Evolutionary conservation across 2,113 vertebrate species (phyloP).

Genomic region (Neotoma lepida): DNA sequence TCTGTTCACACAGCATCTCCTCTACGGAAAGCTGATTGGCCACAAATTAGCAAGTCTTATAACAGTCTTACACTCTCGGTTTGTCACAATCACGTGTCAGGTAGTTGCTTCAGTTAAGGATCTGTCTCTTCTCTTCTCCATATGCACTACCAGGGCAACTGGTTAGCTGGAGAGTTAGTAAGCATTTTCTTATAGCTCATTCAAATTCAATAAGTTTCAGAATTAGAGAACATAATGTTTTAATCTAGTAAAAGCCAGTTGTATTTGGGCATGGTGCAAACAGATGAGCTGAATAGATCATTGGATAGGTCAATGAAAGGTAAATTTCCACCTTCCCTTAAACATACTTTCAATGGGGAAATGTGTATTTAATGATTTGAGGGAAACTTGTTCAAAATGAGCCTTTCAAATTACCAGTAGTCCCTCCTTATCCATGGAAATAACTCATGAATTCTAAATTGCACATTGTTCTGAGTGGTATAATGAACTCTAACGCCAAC

Average conservation of each 20-base stretch:
- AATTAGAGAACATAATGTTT: background rate
- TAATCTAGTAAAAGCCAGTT: background rate
- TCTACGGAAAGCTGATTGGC: background rate
- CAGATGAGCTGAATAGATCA: constrained; percentile 29
- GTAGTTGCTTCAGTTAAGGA: constrained; percentile 2
- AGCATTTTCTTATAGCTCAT: background rate
- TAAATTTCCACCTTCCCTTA: background rate
- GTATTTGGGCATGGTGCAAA: constrained; percentile 9
- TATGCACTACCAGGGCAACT: background rate
- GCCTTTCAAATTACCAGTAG: constrained; percentile 35
- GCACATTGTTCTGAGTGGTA: background rate
- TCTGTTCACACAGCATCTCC: background rate
- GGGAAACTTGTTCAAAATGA: constrained; percentile 18
- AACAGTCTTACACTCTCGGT: constrained; percentile 15
- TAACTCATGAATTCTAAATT: background rate
- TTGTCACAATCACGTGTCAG: background rate
- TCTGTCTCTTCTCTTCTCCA: constrained; percentile 10
- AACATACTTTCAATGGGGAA: background rate
- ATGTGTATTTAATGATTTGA: constrained; percentile 39
- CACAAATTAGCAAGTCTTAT: constrained; percentile 29
- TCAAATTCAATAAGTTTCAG: constrained; percentile 37
- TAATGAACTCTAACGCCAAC: background rate
- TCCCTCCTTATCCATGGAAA: background rate
- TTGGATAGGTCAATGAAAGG: background rate
- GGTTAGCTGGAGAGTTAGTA: constrained; percentile 8